Evolutionary conservation across 2,113 vertebrate species (phyloP), one percentile per base, ranked within the genome.

Genomic region (Clarias magur): DNA sequence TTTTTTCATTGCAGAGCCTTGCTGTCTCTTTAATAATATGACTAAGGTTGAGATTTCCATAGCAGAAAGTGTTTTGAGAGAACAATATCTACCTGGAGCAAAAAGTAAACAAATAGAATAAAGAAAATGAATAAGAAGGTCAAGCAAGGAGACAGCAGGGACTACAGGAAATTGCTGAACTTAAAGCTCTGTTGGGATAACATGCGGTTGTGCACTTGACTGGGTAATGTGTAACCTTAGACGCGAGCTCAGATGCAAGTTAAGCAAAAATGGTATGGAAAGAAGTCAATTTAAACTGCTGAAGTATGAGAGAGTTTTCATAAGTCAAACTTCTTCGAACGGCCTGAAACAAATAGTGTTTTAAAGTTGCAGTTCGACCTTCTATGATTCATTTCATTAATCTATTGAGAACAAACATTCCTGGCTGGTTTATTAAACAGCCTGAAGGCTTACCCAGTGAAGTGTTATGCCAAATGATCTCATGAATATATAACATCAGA

Each of bases 101-200:
- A 63, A 85, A 65, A 79, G 53, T 34, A 12, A 65, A 38, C 27
- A 17, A 78, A 59, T 48, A 84, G n/a, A 75, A 67, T 54, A 56
- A 34, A 82, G 56, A 81, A 19, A 86, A 56, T 38, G 48, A 67
- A 62, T 21, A 23, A 60, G 5, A 34, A 30, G 80, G 62, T 34
- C 82, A 85, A 48, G 27, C 84, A 86, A 85, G 70, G 59, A 75
- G 23, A 54, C 15, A 56, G 16, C 87, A 88, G 59, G 42, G 68
- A 72, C 83, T 65, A 67, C 75, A 84, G 90, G 90, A 88, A 88
- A 89, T 90, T 86, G 54, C 78, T 70, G 88, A 87, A 65, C 82
- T 85, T 78, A 70, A 78, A 84, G 76, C 48, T 84, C 56, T 73
- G 34, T 63, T 87, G 82, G 80, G 79, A 85, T 82, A 85, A 87